phyloP scores from a whole-genome alignment of 2,888 invertebrate genomes.

The Cryptocheilus praepositus region DNA sequence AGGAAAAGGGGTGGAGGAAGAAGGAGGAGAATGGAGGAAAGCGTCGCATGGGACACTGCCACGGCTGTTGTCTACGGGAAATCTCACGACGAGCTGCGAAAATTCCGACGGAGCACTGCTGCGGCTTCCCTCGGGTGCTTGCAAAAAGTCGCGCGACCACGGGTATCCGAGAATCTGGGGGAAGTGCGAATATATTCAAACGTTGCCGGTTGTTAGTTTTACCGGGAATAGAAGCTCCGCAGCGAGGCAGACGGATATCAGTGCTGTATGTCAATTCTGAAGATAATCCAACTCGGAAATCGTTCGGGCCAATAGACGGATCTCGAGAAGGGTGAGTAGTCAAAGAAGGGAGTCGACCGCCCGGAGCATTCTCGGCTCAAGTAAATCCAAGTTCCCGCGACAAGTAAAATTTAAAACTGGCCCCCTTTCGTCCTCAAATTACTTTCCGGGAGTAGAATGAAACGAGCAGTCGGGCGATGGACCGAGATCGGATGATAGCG shows the following conservation, averaged over 20 bases:
- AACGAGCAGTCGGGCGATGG: constrained; percentile 35
- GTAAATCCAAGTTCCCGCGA: constrained; percentile 60
- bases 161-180: not conserved
- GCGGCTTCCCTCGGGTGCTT: constrained; percentile 36
- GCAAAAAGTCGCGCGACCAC: constrained; percentile 23
- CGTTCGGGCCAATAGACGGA: too few species aligned
- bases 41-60: constrained; percentile 30
- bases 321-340: constrained; percentile 17
- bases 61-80: constrained; percentile 56
- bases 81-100: constrained; percentile 54
- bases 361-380: constrained; percentile 43
- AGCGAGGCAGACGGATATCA: too few species aligned
- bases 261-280: too few species aligned
- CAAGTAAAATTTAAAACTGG: constrained; percentile 69
- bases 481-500: constrained; percentile 58
- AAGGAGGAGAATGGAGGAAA: constrained; percentile 13
- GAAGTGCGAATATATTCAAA: too few species aligned
- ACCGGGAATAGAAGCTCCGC: too few species aligned
- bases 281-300: too few species aligned
- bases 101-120: constrained; percentile 44
- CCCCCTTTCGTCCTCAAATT: constrained; percentile 64
- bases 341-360: constrained; percentile 40
- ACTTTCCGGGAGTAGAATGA: constrained; percentile 59
- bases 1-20: constrained; percentile 18
- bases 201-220: too few species aligned